Conservation (phyloP, 2,113 vertebrate species). For the Embiotoca jacksoni region DNA sequence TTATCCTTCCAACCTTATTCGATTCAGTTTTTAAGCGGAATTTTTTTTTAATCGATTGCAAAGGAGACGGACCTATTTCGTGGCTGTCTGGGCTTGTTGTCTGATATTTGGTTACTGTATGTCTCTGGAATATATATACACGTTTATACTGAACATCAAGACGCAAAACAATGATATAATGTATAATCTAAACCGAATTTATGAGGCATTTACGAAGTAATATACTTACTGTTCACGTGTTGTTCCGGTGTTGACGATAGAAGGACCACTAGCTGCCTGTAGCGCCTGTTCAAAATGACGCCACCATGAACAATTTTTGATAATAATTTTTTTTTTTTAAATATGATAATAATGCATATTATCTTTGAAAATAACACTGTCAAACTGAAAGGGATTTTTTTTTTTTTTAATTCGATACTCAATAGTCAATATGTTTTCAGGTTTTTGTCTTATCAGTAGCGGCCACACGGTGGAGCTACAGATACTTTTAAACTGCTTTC, state of each 20-base stretch:
- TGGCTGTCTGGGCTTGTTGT: background rate
- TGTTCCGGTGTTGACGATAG: conserved; percentile 24
- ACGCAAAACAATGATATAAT: background rate
- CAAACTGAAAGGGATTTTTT: no score
- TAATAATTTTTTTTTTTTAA: no score
- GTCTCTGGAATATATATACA: background rate
- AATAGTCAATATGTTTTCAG: no score
- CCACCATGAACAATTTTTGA: no score
- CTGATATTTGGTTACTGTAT: background rate
- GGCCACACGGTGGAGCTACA: conserved; percentile 5
- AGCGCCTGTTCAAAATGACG: conserved; percentile 48
- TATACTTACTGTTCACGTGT: conserved; percentile 26
- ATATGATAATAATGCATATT: no score
- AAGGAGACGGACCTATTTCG: background rate
- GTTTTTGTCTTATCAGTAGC: background rate
- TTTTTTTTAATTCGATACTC: no score
- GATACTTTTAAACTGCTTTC: background rate
- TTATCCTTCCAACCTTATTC: background rate
- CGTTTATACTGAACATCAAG: no score
- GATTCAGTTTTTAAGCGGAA: background rate
- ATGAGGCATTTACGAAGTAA: no score
- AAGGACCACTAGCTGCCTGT: conserved; percentile 27
- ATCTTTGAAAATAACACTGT: no score
- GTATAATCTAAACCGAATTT: background rate
- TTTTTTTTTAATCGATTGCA: background rate